phyloP scores from a whole-genome alignment of 30 jellyfish, hydroid and myxozoan genomes.

The Pelagia noctiluca region DNA sequence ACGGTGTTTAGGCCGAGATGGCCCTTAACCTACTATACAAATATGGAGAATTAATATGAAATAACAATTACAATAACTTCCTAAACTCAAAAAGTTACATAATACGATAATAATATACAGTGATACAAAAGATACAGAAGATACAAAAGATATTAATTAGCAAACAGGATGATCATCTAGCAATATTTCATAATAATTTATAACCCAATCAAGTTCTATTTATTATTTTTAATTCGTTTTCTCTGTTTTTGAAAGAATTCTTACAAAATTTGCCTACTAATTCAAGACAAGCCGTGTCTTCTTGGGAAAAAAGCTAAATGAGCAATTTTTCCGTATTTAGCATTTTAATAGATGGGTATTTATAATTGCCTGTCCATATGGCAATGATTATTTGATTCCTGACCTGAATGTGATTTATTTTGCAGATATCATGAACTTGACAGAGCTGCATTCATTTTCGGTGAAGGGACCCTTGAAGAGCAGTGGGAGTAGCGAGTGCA shows the following conservation, averaged over 20 bases:
- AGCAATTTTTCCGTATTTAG: not conserved
- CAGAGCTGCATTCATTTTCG: constrained; percentile 16
- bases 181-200: too few relatives aligned
- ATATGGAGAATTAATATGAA: not conserved
- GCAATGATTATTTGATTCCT: not conserved
- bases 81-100: too few relatives aligned
- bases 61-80: too few relatives aligned
- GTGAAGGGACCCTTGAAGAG: not conserved
- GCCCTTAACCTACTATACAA: not conserved
- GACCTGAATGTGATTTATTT: not conserved
- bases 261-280: not conserved
- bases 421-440: constrained; percentile 47
- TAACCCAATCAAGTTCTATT: too few relatives aligned
- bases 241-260: not conserved
- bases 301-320: too few relatives aligned
- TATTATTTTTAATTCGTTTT: not conserved
- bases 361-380: not conserved
- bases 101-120: too few relatives aligned
- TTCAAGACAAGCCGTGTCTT: too few relatives aligned
- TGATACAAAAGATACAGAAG: too few relatives aligned
- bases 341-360: not conserved
- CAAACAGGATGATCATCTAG: too few relatives aligned
- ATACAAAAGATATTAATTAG: too few relatives aligned
- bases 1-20: not conserved
- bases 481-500: constrained; percentile 5